These are phyloP conservation scores for Rhodeus uyekii DNA, from an alignment of 2,797 vertebrate species.

Conservation along the genomic window DNA sequence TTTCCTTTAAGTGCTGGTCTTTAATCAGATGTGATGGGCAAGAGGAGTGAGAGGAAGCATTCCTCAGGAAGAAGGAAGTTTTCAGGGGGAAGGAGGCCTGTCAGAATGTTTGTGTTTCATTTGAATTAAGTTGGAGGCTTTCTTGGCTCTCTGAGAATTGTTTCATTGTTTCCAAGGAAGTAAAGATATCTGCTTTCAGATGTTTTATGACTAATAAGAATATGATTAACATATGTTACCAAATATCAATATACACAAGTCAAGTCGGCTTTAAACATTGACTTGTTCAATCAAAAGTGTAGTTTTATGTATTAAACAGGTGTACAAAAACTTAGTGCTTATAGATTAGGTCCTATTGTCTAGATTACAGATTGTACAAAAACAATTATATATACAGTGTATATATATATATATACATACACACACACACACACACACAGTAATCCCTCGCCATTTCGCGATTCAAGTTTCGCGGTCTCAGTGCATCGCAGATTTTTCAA, in stretches of 20 bases:
- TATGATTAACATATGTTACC: neutral
- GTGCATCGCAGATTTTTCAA: too few species aligned
- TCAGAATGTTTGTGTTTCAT: slow-evolving; percentile 33
- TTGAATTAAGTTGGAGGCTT: neutral
- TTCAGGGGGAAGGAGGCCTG: neutral
- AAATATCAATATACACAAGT: neutral
- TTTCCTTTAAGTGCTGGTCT: slow-evolving; percentile 63
- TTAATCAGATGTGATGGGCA: slow-evolving; percentile 55
- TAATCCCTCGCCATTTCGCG: too few species aligned
- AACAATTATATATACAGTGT: too few species aligned
- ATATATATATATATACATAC: too few species aligned
- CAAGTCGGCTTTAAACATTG: neutral
- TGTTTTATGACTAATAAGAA: neutral
- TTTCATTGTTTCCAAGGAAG: slow-evolving; percentile 19
- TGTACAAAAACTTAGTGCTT: neutral
- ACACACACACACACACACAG: too few species aligned
- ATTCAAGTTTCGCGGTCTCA: too few species aligned
- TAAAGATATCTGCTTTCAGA: slow-evolving; percentile 10
- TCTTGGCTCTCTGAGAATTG: slow-evolving; percentile 2
- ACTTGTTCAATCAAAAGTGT: neutral
- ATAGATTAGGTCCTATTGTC: neutral
- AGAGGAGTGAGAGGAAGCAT: slow-evolving; percentile 42
- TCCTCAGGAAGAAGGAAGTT: neutral
- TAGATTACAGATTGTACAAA: too few species aligned
- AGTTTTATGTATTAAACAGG: neutral